phyloP scores from a whole-genome alignment of 1,140 invertebrate genomes.

The Dolichoris vasculosae region DNA sequence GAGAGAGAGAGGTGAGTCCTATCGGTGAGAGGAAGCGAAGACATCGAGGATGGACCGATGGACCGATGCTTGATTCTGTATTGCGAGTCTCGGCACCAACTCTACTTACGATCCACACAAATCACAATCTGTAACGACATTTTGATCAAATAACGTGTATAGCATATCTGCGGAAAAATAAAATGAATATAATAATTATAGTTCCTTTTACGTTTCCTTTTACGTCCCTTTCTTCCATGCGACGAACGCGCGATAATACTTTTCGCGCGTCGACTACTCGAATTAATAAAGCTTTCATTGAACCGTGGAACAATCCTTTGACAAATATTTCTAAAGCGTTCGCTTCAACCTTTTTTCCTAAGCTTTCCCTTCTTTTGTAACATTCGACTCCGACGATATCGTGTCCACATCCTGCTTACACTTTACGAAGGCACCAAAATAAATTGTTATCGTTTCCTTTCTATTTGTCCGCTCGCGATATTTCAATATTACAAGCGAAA shows the following conservation, averaged over 20 bases:
- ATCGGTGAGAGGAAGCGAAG: not conserved
- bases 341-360: not conserved
- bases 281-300: not conserved
- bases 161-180: conserved; percentile 47
- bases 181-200: conserved; percentile 50
- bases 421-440: too few species aligned
- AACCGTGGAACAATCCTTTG: not conserved
- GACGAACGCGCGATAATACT: not conserved
- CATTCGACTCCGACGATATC: too few species aligned
- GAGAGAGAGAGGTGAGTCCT: not conserved
- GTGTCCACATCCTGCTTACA: too few species aligned
- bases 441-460: too few species aligned
- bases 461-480: too few species aligned
- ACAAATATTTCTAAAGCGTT: not conserved
- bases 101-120: not conserved
- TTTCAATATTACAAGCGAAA: not conserved
- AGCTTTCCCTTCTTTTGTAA: not conserved
- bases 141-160: conserved; percentile 48
- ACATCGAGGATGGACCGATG: not conserved
- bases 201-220: not conserved
- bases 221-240: not conserved
- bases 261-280: not conserved
- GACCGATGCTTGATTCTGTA: conserved; percentile 4
- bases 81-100: conserved; percentile 22
- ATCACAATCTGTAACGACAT: conserved; percentile 35